Conservation (phyloP, 2,888 invertebrate species). For the Willowsia nigromaculata region DNA sequence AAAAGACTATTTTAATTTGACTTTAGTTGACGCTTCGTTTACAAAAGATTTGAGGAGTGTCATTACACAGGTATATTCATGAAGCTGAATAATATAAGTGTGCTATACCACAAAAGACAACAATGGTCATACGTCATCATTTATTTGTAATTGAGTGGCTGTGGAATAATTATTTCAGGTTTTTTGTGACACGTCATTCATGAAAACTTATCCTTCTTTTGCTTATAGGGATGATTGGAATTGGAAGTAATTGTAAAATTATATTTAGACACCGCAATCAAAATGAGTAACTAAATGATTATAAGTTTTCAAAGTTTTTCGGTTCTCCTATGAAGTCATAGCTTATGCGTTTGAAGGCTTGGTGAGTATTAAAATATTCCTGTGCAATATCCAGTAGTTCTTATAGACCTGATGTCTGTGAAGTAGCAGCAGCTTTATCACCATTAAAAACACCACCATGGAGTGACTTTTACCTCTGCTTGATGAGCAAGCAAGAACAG, state of each 20-base stretch:
- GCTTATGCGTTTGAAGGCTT: not conserved
- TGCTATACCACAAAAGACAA: not conserved
- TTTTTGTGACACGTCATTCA: not conserved
- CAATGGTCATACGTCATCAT: not conserved
- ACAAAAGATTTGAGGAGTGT: not conserved
- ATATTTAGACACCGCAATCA: not conserved
- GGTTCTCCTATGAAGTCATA: not conserved
- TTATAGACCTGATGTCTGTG: not conserved
- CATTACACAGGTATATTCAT: no score
- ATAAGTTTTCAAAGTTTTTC: not conserved
- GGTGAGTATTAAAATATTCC: not conserved
- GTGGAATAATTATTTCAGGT: no score
- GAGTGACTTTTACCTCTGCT: not conserved
- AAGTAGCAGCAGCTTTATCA: not conserved
- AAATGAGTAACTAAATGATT: not conserved
- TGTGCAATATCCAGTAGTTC: slow-evolving; percentile 18
- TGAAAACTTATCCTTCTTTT: not conserved
- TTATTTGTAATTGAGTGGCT: not conserved
- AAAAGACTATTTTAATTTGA: not conserved
- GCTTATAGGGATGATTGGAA: slow-evolving; percentile 2
- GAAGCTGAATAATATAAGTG: no score
- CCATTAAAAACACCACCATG: not conserved
- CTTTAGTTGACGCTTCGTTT: not conserved
- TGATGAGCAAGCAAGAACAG: slow-evolving; percentile 2
- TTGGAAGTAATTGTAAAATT: slow-evolving; percentile 1